Percentiles rank a stretch among this genome's conserved stretches.
These are phyloP conservation scores for Alca torda DNA, from an alignment of 2,797 vertebrate species.

Conservation along the genomic window DNA sequence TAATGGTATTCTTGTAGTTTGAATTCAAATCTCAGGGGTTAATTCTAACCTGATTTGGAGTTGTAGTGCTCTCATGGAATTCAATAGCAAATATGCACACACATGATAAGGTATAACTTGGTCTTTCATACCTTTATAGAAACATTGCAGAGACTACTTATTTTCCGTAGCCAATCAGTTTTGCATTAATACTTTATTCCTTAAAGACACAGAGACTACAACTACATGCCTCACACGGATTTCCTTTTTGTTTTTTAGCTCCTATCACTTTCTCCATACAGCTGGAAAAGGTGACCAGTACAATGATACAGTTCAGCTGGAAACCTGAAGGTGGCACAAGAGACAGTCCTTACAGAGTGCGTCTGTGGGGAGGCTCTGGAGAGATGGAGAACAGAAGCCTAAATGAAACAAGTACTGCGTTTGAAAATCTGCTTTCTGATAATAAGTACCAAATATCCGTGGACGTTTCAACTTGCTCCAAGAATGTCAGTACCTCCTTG, in stretches of 20 bases:
- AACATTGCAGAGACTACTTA: neutral
- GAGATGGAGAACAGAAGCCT: neutral
- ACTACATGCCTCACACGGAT: neutral
- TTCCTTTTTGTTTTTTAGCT: neutral
- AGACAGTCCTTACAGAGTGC: neutral
- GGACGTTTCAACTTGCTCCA: neutral
- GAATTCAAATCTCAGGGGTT: neutral
- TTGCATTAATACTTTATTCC: neutral
- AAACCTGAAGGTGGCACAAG: neutral
- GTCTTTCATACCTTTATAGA: neutral
- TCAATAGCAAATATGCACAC: neutral
- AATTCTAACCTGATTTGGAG: neutral
- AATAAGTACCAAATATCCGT: slow-evolving; percentile 18
- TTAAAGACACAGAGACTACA: neutral
- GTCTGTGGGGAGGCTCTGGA: neutral
- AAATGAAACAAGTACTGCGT: neutral
- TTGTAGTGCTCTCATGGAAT: neutral
- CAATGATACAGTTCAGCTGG: slow-evolving; percentile 20
- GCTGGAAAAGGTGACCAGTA: neutral
- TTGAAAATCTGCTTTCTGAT: slow-evolving; percentile 18
- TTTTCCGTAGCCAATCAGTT: neutral
- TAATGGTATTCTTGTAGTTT: neutral
- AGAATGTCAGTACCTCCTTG: neutral
- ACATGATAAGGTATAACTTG: neutral
- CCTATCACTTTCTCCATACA: neutral